A percentile compares a stretch with the other conserved stretches of the same genome.
Conservation (phyloP, 2,888 invertebrate genomes). For the Dugesia japonica region DNA sequence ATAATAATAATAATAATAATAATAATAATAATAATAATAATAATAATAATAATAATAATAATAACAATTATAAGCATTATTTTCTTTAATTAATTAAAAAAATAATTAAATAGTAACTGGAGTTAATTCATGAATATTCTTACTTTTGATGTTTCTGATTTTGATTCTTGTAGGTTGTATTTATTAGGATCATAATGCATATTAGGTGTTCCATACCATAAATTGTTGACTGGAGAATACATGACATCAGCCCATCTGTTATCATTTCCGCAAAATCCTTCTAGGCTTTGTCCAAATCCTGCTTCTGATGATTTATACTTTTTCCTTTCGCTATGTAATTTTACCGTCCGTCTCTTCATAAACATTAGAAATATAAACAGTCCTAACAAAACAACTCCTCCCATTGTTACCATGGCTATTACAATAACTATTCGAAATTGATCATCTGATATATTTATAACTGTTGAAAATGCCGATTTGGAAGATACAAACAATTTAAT, state of each 20-base stretch:
- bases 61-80: too few species aligned
- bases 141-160: neutral
- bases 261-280: neutral
- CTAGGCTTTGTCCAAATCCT: neutral
- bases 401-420: neutral
- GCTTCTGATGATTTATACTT: neutral
- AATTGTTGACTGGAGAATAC: neutral
- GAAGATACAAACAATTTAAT: constrained; percentile 11
- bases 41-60: too few species aligned
- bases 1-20: too few species aligned
- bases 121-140: too few species aligned
- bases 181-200: neutral
- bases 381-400: neutral
- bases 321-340: neutral
- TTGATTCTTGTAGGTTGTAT: neutral
- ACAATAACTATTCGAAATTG: neutral
- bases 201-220: neutral
- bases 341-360: neutral
- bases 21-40: too few species aligned
- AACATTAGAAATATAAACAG: neutral
- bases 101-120: too few species aligned
- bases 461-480: neutral
- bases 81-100: too few species aligned
- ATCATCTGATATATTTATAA: neutral
- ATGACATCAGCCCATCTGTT: neutral